Percentiles rank a stretch among this genome's conserved stretches.
Conservation (phyloP, 2,888 invertebrate genomes). For the Reticulitermes lucifugus region DNA sequence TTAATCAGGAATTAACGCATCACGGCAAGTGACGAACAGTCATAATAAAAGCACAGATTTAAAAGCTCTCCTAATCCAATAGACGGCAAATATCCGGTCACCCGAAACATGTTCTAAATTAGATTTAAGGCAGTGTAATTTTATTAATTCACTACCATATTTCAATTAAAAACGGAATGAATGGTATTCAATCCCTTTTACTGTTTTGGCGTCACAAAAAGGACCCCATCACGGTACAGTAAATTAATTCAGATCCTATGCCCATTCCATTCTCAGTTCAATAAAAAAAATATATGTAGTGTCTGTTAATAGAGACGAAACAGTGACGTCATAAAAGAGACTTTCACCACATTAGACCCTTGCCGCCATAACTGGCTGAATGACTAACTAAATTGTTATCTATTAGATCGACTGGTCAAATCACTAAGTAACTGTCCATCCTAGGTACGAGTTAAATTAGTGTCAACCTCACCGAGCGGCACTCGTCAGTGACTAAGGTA, state of each 20-base stretch:
- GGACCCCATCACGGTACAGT: neutral
- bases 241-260: neutral
- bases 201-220: neutral
- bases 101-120: constrained; percentile 9
- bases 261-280: neutral
- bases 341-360: no score
- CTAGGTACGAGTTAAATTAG: no score
- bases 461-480: no score
- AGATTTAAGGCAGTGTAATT: neutral
- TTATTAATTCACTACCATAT: constrained; percentile 17
- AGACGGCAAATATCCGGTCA: neutral
- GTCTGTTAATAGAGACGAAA: no score
- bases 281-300: neutral
- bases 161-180: neutral
- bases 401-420: no score
- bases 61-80: neutral
- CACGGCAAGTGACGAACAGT: neutral
- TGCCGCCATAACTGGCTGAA: no score
- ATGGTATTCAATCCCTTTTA: neutral
- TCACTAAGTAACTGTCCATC: no score
- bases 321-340: no score
- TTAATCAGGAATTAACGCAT: neutral
- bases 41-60: neutral
- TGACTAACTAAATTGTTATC: no score
- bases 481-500: no score